Conservation (phyloP, 1,140 invertebrate genomes). For the Pogonus chalceus region DNA sequence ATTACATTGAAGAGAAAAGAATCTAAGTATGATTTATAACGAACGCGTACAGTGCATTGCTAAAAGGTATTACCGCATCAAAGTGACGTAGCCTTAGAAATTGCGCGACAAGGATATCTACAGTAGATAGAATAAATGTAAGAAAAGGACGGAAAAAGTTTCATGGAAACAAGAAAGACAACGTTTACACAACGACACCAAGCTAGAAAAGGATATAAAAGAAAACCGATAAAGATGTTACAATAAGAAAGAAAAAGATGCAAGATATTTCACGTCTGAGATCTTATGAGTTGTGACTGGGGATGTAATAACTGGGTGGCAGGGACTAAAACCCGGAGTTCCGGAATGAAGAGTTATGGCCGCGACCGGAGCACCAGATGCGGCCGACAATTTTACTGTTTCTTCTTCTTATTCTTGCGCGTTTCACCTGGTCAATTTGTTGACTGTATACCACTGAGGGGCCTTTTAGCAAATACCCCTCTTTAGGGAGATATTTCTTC, state of each 20-base stretch:
- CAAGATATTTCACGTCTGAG: neutral
- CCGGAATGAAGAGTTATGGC: neutral
- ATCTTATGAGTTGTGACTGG: neutral
- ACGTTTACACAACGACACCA: too few relatives aligned
- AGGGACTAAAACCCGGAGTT: neutral
- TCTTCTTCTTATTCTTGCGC: constrained; percentile 1
- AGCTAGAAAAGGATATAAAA: too few relatives aligned
- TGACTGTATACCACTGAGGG: neutral
- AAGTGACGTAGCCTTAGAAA: neutral
- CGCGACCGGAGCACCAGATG: neutral
- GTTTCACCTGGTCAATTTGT: neutral
- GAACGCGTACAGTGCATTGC: neutral
- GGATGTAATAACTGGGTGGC: neutral
- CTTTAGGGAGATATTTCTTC: too few relatives aligned
- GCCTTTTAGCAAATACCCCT: too few relatives aligned
- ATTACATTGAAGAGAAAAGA: neutral
- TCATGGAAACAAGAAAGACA: too few relatives aligned
- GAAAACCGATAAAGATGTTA: too few relatives aligned
- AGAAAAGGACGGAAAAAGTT: too few relatives aligned
- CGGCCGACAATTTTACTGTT: neutral
- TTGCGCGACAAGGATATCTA: neutral
- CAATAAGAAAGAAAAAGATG: too few relatives aligned
- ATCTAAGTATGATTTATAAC: neutral
- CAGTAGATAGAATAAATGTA: too few relatives aligned
- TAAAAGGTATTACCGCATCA: neutral